Conservation (phyloP, 2,797 vertebrate genomes). For the Peromyscus eremicus region DNA sequence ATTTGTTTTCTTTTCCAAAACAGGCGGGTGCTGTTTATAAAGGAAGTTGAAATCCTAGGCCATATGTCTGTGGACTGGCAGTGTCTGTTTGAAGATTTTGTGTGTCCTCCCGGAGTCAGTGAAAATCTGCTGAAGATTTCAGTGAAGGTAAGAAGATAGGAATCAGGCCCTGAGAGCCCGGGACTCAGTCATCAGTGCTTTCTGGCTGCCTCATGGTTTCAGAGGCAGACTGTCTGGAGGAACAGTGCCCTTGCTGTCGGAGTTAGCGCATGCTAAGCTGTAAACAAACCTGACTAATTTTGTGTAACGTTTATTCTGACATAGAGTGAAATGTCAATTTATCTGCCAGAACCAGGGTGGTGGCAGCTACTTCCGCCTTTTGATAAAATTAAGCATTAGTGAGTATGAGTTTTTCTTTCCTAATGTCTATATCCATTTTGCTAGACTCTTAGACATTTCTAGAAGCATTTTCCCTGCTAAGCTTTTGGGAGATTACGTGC, state of each 20-base stretch:
- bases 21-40: slow-evolving; percentile 95
- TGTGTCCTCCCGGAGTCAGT: slow-evolving; percentile 82
- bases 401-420: neutral
- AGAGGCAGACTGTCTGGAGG: neutral
- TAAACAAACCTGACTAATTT: neutral
- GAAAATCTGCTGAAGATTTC: slow-evolving; percentile 91
- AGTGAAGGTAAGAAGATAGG: slow-evolving; percentile 89
- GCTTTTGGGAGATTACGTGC: neutral
- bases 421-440: neutral
- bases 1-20: slow-evolving; percentile 60
- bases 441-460: slow-evolving; percentile 13
- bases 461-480: neutral
- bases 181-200: neutral
- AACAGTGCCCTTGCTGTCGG: neutral
- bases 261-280: neutral
- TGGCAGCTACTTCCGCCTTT: neutral
- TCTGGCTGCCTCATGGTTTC: neutral
- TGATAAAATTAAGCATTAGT: slow-evolving; percentile 36
- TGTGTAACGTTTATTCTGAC: neutral
- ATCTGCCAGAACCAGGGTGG: neutral
- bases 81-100: slow-evolving; percentile 93
- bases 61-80: slow-evolving; percentile 96
- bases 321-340: neutral
- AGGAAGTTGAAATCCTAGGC: slow-evolving; percentile 95
- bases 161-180: neutral